phyloP scores from a whole-genome alignment of 2,113 vertebrate species.

The Odocoileus virginianus region DNA sequence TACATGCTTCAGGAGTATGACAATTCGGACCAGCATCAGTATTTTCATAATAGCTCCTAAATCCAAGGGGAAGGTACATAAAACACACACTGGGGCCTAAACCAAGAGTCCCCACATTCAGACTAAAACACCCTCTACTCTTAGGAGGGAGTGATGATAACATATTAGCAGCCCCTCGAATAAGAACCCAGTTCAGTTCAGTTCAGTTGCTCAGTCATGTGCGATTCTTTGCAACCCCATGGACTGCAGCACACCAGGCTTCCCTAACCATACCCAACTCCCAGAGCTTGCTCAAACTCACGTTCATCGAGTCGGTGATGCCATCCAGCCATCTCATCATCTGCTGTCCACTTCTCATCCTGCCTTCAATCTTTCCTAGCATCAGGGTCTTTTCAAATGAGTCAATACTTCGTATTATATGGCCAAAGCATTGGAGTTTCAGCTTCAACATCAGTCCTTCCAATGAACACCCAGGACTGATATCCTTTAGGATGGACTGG shows the following conservation, averaged over 20 bases:
- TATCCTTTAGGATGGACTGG: neutral
- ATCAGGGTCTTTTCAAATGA: neutral
- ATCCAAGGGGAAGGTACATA: neutral
- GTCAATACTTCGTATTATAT: accelerated
- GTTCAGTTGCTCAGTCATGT: neutral
- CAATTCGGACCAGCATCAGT: neutral
- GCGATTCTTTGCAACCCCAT: neutral
- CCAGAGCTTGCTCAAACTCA: neutral
- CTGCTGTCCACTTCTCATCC: neutral
- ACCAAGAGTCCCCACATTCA: neutral
- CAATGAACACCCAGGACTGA: neutral
- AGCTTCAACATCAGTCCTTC: neutral
- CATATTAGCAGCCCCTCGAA: neutral
- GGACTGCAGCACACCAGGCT: neutral
- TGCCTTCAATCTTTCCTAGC: neutral
- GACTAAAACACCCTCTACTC: neutral
- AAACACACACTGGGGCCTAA: neutral
- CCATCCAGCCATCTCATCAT: neutral
- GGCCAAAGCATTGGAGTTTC: neutral
- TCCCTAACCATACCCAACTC: neutral
- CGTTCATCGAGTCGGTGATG: neutral
- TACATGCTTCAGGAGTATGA: neutral
- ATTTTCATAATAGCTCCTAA: neutral
- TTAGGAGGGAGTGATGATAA: neutral
- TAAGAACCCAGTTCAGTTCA: neutral